Conservation (phyloP, 2,888 invertebrate species). For the Chorisops tibialis region DNA sequence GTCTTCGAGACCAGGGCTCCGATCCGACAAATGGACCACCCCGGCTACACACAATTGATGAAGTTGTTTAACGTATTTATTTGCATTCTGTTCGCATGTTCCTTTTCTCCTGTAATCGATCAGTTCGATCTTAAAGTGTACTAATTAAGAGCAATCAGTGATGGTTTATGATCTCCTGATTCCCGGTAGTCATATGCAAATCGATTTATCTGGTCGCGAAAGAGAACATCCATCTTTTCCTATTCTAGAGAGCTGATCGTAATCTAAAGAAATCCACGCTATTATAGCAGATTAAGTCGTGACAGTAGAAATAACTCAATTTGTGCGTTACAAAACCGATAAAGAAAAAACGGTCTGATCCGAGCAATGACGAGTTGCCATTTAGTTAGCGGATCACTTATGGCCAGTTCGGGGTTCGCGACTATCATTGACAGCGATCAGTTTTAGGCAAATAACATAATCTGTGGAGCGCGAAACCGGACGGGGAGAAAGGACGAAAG, state of each 20-base stretch:
- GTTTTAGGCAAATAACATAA: constrained; percentile 28
- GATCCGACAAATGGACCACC: constrained; percentile 32
- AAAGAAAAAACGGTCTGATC: constrained; percentile 3
- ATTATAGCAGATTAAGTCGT: not conserved
- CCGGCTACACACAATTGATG: constrained; percentile 28
- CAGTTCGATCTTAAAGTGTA: constrained; percentile 16
- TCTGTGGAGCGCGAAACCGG: not conserved
- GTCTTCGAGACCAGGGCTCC: constrained; percentile 5
- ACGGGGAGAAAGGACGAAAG: constrained; percentile 9
- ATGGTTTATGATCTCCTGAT: not conserved
- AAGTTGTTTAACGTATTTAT: constrained; percentile 25
- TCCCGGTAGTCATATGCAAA: not conserved
- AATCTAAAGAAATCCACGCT: not conserved
- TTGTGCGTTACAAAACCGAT: not conserved
- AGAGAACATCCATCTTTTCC: not conserved
- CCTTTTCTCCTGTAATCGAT: constrained; percentile 20
- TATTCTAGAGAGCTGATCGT: not conserved
- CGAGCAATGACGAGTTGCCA: not conserved
- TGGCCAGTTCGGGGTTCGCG: not conserved
- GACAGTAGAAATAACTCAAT: constrained; percentile 7
- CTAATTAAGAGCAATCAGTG: constrained; percentile 27
- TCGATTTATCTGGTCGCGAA: not conserved
- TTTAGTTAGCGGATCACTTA: not conserved
- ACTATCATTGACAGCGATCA: constrained; percentile 29
- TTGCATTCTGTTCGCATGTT: not conserved